Conservation (phyloP, 2,113 vertebrate species). For the Herpetotheres cachinnans region DNA sequence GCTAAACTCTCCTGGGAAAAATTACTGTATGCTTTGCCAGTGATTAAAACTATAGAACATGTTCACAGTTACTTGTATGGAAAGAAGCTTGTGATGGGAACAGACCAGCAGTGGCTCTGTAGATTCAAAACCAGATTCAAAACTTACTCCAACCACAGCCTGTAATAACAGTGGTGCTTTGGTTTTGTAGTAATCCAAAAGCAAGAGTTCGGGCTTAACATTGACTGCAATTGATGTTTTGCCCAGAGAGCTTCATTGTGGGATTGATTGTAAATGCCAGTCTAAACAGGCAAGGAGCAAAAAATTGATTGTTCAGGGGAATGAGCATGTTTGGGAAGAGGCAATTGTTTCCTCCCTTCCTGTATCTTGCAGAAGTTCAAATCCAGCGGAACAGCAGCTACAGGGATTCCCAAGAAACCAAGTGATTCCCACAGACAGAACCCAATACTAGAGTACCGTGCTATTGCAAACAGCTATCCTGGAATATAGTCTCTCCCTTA, state of each 20-base stretch:
- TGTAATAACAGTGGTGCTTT: not conserved
- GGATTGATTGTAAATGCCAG: not conserved
- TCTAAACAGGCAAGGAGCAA: not conserved
- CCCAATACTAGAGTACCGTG: not conserved
- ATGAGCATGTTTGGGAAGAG: not conserved
- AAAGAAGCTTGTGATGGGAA: not conserved
- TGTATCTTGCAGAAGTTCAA: not conserved
- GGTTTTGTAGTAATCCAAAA: not conserved
- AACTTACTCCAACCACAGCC: not conserved
- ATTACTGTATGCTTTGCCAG: not conserved
- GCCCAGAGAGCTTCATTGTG: not conserved
- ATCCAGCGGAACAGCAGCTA: not conserved
- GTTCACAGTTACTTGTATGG: not conserved
- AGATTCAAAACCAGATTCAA: not conserved
- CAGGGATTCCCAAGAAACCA: not conserved
- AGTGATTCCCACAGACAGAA: not conserved
- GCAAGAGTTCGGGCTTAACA: not conserved
- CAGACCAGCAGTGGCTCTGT: not conserved
- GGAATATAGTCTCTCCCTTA: not conserved
- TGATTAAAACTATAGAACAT: not conserved
- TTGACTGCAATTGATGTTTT: not conserved
- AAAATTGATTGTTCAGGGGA: not conserved
- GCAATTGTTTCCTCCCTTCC: not conserved
- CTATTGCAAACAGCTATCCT: not conserved
- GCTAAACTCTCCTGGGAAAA: not conserved